Base-by-base conservation (phyloP, 2,888 invertebrate species). In the Lepidochitona cinerea region DNA sequence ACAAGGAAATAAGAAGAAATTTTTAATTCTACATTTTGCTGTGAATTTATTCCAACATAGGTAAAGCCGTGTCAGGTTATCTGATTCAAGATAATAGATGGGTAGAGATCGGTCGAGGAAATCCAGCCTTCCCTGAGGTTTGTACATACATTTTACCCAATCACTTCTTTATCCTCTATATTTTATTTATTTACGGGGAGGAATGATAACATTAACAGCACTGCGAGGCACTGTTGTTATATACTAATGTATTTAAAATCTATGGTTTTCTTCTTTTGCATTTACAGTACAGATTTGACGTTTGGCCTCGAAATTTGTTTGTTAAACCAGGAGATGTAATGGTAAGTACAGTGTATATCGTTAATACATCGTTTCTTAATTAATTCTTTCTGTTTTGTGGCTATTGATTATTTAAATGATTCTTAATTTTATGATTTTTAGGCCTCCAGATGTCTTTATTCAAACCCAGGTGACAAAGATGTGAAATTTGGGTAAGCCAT, bases 401-500 rank as follows among this genome's bases (percentile, higher is more conserved):
- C 7, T 7, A 7, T 26, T 54, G 54, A 26, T 54, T 18, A 18
- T 23, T n/a, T n/a, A n/a, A n/a, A n/a, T n/a, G n/a, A 36, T 12
- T 66, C 1, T n/a, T 66, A n/a, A 6, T 66, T 66, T 26, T 4
- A 35, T 66, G 33, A 23, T 35, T n/a, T 23, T 23, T 33, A 66
- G 66, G 66, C 66, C 26, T 35, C 66, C 33, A 32, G 66, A 26
- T 66, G 66, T 26, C 18, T 37, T 37, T 66, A 36, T 37, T 35
- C 35, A 12, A 66, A 66, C 26, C 36, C 35, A 23, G 36, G 37
- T 35, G 66, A 66, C 26, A 35, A 66, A n/a, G 36, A 35, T 32
- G 66, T 66, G 3, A 66, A 66, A 37, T 66, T 66, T 66, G 66
- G 66, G 66, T 66, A 33, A 66, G 66, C 36, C 23, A n/a, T n/a